Evolutionary conservation across 2,113 vertebrate species (phyloP), one percentile per base, ranked within the genome.

Genomic region (Xiphias gladius): DNA sequence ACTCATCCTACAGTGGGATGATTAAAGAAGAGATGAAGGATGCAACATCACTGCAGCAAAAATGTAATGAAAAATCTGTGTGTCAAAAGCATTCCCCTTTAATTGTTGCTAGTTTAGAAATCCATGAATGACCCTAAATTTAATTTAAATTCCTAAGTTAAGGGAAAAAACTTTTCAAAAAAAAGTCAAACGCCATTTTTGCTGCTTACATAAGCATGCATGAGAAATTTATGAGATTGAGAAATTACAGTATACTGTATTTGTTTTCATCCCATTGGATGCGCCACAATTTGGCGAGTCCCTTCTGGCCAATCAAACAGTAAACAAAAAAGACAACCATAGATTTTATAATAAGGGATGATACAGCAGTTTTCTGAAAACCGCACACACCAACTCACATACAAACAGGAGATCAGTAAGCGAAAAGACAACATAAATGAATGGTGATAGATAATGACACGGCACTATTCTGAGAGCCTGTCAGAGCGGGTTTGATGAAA

Each of bases 11-110:
- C 59, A 43, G 52, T 73, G 57, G 10, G 59, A 76, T 74, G 75
- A 86, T 77, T 73, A 76, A 79, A 80, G 61, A 68, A 59, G 46
- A 72, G 68, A 86, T 75, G 68, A 78, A 71, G 22, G 59, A 80
- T 62, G 19, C 20, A 17, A 70, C 64, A 73, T 62, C 48, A 66
- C 46, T 46, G 39, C 16, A 63, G 69, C 39, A 57, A 12, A 35
- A 85, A 54, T 50, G 24, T 41, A 52, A 75, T 81, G 43, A 20
- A 69, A 41, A 79, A 64, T 22, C 41, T 12, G 26, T 48, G 35
- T 32, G 63, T 71, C 41, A 71, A 79, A 78, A 69, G 22, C 41
- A 57, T 30, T 54, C 1, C 22, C 14, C 22, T 69, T 61, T 63
- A 74, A 86, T 71, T 32, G 55, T n/a, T 54, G 43, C 64, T 63